Evolutionary conservation across 2,113 vertebrate genomes (phyloP), one percentile per base, ranked within the genome.

Genomic region (Cinclus mexicanus): DNA sequence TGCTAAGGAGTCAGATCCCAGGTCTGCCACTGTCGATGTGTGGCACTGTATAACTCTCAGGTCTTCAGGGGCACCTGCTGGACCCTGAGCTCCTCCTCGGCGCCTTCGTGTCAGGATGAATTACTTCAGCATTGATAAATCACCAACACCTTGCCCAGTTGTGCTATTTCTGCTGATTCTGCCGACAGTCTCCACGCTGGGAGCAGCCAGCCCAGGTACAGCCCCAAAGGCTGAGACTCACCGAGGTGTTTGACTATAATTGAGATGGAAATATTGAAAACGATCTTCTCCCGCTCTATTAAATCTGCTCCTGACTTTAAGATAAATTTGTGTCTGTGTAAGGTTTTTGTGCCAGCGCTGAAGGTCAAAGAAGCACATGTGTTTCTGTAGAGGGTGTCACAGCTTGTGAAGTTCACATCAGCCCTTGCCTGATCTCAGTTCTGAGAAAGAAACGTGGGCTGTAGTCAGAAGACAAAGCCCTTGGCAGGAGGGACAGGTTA

Each of bases 211-310:
- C 77, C 68, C 76, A 81, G 77, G 83, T 65, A 87, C 68, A 78
- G 79, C 88, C 93, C 90, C 83, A 92, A 93, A 93, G 94, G 88
- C 95, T 96, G 92, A 81, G 88, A 5, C 71, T 96, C 52, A 7
- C 81, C 0, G 16, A 90, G 87, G 80, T 68, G 83, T 89, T 97
- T 95, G 94, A 87, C 80, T 96, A 0, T 94, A 95, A 96, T 89
- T 96, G 95, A 95, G 95, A 94, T 76, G 89, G 87, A 96, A 96
- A 96, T 95, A 85, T 4, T 87, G 96, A 69, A 96, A 95, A 87
- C 2, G 0, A 53, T 87, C 64, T 93, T 88, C 77, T 90, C 75
- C 82, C 49, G 56, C 76, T 79, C 83, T 94, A 37, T 79, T 89
- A 92, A 93, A 87, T 50, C 81, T 70, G 42, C 77, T 83, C 31